Percentiles rank a stretch among this genome's conserved stretches.
Conservation (phyloP, 2,113 vertebrate species). For the Corythornis madagascariensis region DNA sequence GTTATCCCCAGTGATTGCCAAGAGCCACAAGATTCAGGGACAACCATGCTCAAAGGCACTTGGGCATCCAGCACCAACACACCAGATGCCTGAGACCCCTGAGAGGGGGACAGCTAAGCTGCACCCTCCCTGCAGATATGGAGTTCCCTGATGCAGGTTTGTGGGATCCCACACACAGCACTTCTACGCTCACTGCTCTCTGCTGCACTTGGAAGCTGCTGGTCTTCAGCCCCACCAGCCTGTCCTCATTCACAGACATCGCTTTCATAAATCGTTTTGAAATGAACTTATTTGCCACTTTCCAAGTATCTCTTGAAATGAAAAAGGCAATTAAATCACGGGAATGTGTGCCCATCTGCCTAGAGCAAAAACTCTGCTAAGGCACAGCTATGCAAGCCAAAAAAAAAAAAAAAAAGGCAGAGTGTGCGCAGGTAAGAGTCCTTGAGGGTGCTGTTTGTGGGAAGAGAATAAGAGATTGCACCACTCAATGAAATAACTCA, state of each 20-base stretch:
- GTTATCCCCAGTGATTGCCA: not conserved
- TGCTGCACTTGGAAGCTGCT: fast-evolving
- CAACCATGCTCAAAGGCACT: fast-evolving
- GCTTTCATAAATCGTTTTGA: not conserved
- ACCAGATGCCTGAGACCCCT: not conserved
- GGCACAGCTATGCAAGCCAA: not conserved
- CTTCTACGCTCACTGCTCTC: fast-evolving
- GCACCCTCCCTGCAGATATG: not conserved
- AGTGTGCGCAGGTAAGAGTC: not conserved
- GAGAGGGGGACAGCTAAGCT: not conserved
- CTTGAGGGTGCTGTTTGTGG: not conserved
- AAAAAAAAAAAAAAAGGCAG: not conserved
- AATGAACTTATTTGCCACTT: not conserved
- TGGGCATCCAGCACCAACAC: not conserved
- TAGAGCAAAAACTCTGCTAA: not conserved
- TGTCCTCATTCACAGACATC: not conserved
- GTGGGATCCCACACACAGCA: fast-evolving
- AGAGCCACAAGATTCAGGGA: not conserved
- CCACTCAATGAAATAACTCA: not conserved
- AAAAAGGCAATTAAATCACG: not conserved
- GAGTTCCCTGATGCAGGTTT: not conserved
- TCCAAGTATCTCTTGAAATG: not conserved
- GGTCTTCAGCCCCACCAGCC: not conserved
- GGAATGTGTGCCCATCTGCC: not conserved
- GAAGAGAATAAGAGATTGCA: not conserved